Conservation (phyloP, 2,888 invertebrate species). For the Allygus modestus region DNA sequence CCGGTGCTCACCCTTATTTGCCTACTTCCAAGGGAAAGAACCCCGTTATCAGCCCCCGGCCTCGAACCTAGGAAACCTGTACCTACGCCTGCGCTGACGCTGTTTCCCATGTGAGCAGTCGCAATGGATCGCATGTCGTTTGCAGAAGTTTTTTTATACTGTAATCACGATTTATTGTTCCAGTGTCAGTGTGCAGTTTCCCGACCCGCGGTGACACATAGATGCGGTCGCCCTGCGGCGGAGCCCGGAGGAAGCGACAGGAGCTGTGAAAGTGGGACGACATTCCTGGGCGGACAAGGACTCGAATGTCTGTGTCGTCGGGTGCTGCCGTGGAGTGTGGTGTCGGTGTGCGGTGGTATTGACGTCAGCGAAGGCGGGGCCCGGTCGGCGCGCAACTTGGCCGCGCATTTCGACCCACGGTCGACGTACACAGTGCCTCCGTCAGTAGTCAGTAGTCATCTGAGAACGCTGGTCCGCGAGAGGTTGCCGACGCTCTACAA, state of each 20-base stretch:
- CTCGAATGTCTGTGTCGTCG: not conserved
- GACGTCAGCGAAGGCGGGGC: constrained; percentile 37
- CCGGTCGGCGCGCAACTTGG: not conserved
- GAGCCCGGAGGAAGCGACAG: constrained; percentile 8
- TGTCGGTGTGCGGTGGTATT: constrained; percentile 4
- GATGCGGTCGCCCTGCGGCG: not conserved
- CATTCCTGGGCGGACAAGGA: constrained; percentile 17
- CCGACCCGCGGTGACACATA: not conserved
- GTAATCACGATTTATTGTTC: too few species aligned
- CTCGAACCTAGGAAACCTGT: too few species aligned
- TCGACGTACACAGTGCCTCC: constrained; percentile 11
- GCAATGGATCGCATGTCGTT: too few species aligned
- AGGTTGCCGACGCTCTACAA: not conserved
- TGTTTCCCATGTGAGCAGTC: too few species aligned
- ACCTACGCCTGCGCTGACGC: too few species aligned
- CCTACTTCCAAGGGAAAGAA: too few species aligned
- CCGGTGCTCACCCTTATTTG: too few species aligned
- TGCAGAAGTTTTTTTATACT: too few species aligned
- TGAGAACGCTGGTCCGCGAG: not conserved
- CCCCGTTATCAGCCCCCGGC: too few species aligned
- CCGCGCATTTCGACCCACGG: constrained; percentile 38
- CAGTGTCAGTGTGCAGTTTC: not conserved
- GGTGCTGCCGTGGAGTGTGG: not conserved
- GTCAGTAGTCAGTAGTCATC: too few species aligned
- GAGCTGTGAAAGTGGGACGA: constrained; percentile 35